Base-by-base conservation (phyloP, 2,888 invertebrate species). In the Tetropium fuscum region DNA sequence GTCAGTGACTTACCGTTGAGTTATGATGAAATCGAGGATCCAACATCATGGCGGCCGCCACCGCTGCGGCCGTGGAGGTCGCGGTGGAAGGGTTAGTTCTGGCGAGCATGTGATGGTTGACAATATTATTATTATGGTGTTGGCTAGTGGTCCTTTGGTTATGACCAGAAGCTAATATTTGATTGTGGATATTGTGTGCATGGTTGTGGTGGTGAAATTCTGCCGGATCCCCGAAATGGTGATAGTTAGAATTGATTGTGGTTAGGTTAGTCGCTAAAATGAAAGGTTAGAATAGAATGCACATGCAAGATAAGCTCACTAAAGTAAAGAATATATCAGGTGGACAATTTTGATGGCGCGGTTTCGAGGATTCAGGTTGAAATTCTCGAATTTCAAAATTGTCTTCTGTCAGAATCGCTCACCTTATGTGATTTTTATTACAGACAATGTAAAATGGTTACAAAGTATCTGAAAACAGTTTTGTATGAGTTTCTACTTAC, bases 21-120 rank as follows among this genome's bases (percentile, higher is more conserved):
- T 82, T 82, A 66, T 83, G 83, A 72, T 83, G 83, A 66, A 83
- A 82, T 45, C 82, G 66, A 3, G 83, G 83, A 77, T 83, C 83
- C 18, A 83, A 68, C 83, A 83, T 83, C 83, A 83, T 83, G 11
- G 83, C 83, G 3, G 83, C 83, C 6, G 82, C 82, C 5, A 82
- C 82, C 10, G 82, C 82, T 8, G 83, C 83, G 2, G 82, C 82
- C 1, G 82, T 82, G 2, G 81, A 80, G 1, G 81, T 81, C 4
- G 81, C 78, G 10, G 79, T 78, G 0, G 81, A 74, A 65, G 81
- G 80, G 64, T 80, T 81, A 2, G 73, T 71, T 58, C 81, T 72
- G 3, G 78, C 70, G 27, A 80, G 60, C 81, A 82, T 80, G 49
- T 81, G 81, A 67, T 82, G 81, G 60, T 79, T 80, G 11, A 80